Percentiles rank a stretch among this genome's conserved stretches.
Evolutionary conservation across 1,140 invertebrate species (phyloP).

Genomic region (Mercenaria mercenaria): DNA sequence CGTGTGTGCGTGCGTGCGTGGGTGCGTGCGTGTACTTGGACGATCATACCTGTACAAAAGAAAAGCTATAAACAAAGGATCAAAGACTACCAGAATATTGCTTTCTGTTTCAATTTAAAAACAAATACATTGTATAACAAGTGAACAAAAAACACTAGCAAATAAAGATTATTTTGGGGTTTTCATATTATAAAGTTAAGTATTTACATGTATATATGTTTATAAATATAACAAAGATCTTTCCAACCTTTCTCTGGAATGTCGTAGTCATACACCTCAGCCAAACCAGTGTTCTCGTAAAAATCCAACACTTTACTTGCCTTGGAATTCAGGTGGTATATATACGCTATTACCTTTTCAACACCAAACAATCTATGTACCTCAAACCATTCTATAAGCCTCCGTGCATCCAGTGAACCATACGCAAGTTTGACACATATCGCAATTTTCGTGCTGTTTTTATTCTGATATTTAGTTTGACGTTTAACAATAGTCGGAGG

Average conservation of each 20-base stretch:
- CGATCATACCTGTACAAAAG: too few species aligned
- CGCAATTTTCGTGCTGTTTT: neutral
- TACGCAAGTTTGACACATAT: constrained; percentile 15
- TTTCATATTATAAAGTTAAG: too few species aligned
- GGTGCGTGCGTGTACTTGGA: too few species aligned
- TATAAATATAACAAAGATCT: too few species aligned
- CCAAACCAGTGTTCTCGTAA: neutral
- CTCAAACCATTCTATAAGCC: constrained; percentile 34
- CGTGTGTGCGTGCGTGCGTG: too few species aligned
- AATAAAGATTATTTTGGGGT: too few species aligned
- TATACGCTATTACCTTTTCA: constrained; percentile 13
- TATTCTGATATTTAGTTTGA: neutral
- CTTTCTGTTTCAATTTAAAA: too few species aligned
- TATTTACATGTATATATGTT: too few species aligned
- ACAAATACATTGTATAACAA: too few species aligned
- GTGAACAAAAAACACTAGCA: too few species aligned
- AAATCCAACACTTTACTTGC: neutral
- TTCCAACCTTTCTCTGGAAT: constrained; percentile 9
- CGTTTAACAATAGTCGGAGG: neutral
- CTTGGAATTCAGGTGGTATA: neutral
- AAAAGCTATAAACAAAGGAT: too few species aligned
- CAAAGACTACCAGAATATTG: too few species aligned
- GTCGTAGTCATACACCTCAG: neutral
- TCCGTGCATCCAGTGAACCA: neutral
- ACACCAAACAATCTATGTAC: constrained; percentile 35